Percentiles rank a stretch among this genome's conserved stretches.
phyloP scores from a whole-genome alignment of 1,140 invertebrate species.

The Drosophila sulfurigaster region DNA sequence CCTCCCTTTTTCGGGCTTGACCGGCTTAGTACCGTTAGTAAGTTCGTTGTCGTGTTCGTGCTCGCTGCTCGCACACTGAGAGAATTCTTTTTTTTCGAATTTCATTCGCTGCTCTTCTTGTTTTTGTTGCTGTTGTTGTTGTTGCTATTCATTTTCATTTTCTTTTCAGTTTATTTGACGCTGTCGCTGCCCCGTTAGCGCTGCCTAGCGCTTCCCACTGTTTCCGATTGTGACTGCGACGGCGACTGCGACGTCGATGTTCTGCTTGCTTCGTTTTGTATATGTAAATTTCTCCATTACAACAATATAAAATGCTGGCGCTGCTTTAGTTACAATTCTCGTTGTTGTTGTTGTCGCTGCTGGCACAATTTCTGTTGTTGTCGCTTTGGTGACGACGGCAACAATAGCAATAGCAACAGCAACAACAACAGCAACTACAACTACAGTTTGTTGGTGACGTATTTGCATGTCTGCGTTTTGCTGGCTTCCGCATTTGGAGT shows the following conservation, averaged over 20 bases:
- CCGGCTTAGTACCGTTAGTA: constrained; percentile 82
- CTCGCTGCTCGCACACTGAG: constrained; percentile 34
- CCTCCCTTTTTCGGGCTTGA: constrained; percentile 66
- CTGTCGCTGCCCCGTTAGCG: constrained; percentile 46
- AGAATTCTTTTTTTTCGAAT: constrained; percentile 66
- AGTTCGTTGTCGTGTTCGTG: constrained; percentile 71
- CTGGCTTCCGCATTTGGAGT: constrained; percentile 52
- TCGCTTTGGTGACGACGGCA: constrained; percentile 50
- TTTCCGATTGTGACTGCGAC: constrained; percentile 28
- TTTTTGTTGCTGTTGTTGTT: constrained; percentile 28
- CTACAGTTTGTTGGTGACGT: constrained; percentile 42
- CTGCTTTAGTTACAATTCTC: constrained; percentile 51
- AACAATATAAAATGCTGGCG: constrained; percentile 53
- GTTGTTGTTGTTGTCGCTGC: constrained; percentile 43
- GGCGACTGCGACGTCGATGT: constrained; percentile 32
- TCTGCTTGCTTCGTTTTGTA: constrained; percentile 1
- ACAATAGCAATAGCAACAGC: constrained; percentile 32
- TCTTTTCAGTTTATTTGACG: constrained; percentile 70
- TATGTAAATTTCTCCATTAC: constrained; percentile 62
- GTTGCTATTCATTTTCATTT: constrained; percentile 77
- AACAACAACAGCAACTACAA: background rate
- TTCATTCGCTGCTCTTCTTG: constrained; percentile 31
- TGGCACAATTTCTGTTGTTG: constrained; percentile 65
- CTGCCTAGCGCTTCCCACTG: constrained; percentile 46
- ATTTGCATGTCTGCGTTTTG: constrained; percentile 52